phyloP scores from a whole-genome alignment of 2,797 vertebrate genomes.

The Acrossocheilus fasciatus region DNA sequence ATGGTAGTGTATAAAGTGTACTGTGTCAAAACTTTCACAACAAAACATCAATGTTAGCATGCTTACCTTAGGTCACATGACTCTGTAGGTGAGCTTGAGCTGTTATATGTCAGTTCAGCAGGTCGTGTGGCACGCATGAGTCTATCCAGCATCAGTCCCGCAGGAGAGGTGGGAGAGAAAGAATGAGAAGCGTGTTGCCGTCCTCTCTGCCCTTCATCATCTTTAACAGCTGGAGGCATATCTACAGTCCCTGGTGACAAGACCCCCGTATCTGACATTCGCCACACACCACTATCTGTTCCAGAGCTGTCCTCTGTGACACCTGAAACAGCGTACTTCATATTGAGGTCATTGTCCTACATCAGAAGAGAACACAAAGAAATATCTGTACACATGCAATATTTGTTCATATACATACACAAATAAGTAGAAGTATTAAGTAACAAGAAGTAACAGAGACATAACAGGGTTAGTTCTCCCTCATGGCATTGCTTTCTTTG shows the following conservation, averaged over 20 bases:
- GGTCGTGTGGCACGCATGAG: conserved; percentile 69
- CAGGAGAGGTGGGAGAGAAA: conserved; percentile 46
- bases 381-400: background rate
- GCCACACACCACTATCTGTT: conserved; percentile 70
- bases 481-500: background rate
- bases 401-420: background rate
- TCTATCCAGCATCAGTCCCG: conserved; percentile 65
- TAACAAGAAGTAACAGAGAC: background rate
- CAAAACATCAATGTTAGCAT: background rate
- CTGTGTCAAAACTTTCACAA: background rate
- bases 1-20: background rate
- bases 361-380: conserved; percentile 30
- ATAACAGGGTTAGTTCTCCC: too few species aligned
- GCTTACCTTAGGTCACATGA: conserved; percentile 87
- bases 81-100: conserved; percentile 72
- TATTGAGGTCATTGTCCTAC: conserved; percentile 75
- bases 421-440: background rate
- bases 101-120: conserved; percentile 67
- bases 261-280: conserved; percentile 57
- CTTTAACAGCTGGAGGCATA: conserved; percentile 60
- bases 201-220: conserved; percentile 50
- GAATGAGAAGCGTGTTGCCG: conserved; percentile 36
- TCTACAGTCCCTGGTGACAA: conserved; percentile 65
- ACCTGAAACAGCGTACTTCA: conserved; percentile 67
- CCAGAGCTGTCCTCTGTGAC: conserved; percentile 70